These are phyloP conservation scores for Agriotes lineatus DNA, from an alignment of 2,888 invertebrate genomes.

Conservation along the genomic window DNA sequence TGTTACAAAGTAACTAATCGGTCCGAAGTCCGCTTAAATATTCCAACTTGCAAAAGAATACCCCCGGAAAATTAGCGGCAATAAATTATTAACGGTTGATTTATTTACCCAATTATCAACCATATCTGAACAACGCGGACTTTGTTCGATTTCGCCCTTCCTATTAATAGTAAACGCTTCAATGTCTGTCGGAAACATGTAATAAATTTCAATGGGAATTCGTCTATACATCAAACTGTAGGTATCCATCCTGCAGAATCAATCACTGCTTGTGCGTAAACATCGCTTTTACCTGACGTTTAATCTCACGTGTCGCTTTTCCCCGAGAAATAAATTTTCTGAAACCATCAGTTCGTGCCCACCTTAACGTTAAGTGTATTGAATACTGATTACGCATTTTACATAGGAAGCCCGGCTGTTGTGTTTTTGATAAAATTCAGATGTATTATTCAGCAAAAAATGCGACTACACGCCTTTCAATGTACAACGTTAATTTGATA, in stretches of 20 bases:
- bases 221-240: constrained; percentile 39
- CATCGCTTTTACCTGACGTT: constrained; percentile 39
- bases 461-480: not conserved
- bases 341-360: constrained; percentile 33
- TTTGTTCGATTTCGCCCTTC: constrained; percentile 20
- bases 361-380: constrained; percentile 32
- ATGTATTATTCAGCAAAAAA: not conserved
- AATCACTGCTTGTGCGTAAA: constrained; percentile 42
- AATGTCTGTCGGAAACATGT: constrained; percentile 35
- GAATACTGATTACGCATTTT: constrained; percentile 32
- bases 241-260: constrained; percentile 39
- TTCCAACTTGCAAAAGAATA: not conserved
- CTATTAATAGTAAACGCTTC: constrained; percentile 29
- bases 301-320: constrained; percentile 38
- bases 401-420: constrained; percentile 11
- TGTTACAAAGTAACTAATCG: not conserved
- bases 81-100: constrained; percentile 14
- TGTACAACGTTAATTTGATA: too few relatives aligned
- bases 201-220: constrained; percentile 39
- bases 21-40: not conserved
- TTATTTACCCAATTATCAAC: constrained; percentile 9
- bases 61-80: not conserved
- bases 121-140: constrained; percentile 9
- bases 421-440: not conserved
- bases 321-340: constrained; percentile 34